These are phyloP conservation scores for Ennomos quercinarius DNA, from an alignment of 2,888 invertebrate genomes.

Conservation along the genomic window DNA sequence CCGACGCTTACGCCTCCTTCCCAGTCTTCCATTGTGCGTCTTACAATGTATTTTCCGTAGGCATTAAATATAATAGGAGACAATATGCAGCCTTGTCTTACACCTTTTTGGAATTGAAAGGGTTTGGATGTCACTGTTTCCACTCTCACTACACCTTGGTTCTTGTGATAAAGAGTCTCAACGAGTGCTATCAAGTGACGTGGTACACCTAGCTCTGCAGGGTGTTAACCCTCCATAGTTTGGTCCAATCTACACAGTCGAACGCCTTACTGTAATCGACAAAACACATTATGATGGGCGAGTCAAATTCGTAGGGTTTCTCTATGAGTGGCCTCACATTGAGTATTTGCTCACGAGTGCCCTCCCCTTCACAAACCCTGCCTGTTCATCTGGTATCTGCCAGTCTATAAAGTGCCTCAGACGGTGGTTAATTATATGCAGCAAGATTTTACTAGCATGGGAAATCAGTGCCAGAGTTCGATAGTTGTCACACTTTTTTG, in stretches of 20 bases:
- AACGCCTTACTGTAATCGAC: constrained; percentile 34
- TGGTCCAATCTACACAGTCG: constrained; percentile 25
- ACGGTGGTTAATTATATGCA: no score
- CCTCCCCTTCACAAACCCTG: no score
- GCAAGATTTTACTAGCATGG: no score
- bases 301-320: constrained; percentile 28
- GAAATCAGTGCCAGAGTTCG: no score
- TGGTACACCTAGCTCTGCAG: constrained; percentile 23
- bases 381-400: no score
- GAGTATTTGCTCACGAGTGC: constrained; percentile 32
- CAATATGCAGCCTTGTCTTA: constrained; percentile 2
- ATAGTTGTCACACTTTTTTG: no score
- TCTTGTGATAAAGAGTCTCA: not conserved
- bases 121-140: not conserved
- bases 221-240: constrained; percentile 29
- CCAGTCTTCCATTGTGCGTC: not conserved
- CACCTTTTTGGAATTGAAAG: constrained; percentile 2
- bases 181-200: constrained; percentile 20
- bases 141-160: not conserved
- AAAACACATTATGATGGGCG: constrained; percentile 16
- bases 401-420: no score
- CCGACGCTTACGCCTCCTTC: no score
- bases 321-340: constrained; percentile 30
- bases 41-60: constrained; percentile 11
- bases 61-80: constrained; percentile 4